phyloP scores from a whole-genome alignment of 2,888 invertebrate species.

The Amphipoea lucens region DNA sequence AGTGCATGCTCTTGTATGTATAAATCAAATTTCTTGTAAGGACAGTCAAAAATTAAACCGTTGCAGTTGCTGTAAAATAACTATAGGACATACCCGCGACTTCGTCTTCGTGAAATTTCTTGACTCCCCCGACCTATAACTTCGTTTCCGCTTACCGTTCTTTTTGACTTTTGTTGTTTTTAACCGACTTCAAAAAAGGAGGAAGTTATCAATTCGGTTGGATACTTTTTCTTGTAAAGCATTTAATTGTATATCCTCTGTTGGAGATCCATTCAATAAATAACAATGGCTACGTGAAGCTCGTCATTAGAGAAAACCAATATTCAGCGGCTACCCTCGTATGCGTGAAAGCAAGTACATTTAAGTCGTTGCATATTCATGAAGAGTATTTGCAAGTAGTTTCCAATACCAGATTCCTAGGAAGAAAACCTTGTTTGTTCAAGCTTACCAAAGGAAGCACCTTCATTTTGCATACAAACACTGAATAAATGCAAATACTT shows the following conservation, averaged over 20 bases:
- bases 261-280: neutral
- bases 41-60: neutral
- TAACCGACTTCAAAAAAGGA: no score
- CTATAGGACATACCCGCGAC: neutral
- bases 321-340: neutral
- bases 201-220: no score
- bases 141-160: no score
- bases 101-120: no score
- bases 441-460: conserved; percentile 24
- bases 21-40: neutral
- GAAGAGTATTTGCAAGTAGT: conserved; percentile 21
- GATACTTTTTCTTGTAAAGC: neutral
- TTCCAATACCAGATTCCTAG: conserved; percentile 45
- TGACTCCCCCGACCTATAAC: no score
- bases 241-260: neutral
- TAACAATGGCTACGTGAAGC: neutral
- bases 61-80: neutral
- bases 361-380: conserved; percentile 40
- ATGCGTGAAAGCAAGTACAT: conserved; percentile 11
- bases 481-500: conserved; percentile 46
- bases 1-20: neutral
- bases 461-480: conserved; percentile 32
- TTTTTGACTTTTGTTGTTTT: no score
- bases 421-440: conserved; percentile 37
- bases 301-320: neutral